These are phyloP conservation scores for Machaerirhynchus nigripectus DNA, from an alignment of 2,113 vertebrate genomes.

Conservation along the genomic window DNA sequence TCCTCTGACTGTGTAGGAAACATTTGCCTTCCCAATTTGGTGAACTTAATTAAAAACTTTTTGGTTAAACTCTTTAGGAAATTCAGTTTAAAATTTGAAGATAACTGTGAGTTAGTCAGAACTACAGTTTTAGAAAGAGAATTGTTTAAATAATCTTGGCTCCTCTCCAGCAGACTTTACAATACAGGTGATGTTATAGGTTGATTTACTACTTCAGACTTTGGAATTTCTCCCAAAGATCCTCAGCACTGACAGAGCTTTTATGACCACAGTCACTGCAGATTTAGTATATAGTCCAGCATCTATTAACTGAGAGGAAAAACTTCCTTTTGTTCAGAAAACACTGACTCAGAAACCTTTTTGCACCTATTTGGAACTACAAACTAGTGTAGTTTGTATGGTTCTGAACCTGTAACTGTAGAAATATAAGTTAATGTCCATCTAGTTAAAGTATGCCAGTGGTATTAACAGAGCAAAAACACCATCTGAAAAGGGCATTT, in stretches of 20 bases:
- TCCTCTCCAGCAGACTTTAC: not conserved
- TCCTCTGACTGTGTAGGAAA: not conserved
- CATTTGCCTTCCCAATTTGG: not conserved
- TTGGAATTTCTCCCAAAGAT: not conserved
- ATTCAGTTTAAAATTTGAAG: not conserved
- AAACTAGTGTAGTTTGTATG: not conserved
- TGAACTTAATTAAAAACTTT: not conserved
- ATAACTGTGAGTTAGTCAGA: not conserved
- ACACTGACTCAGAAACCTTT: not conserved
- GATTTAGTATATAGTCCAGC: not conserved
- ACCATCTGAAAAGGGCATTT: not conserved
- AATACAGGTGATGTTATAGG: not conserved
- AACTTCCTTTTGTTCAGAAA: not conserved
- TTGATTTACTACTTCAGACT: not conserved
- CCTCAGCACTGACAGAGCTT: not conserved
- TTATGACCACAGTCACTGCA: not conserved
- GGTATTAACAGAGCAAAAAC: not conserved
- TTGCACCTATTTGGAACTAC: not conserved
- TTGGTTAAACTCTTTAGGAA: not conserved
- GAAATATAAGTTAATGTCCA: not conserved
- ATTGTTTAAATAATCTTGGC: not conserved
- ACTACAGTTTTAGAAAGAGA: not conserved
- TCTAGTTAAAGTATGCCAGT: not conserved
- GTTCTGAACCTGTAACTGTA: not conserved
- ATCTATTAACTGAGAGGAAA: not conserved